Percentiles rank a stretch among this genome's conserved stretches.
These are phyloP conservation scores for Danio aesculapii DNA, from an alignment of 2,797 vertebrate species.

Conservation along the genomic window DNA sequence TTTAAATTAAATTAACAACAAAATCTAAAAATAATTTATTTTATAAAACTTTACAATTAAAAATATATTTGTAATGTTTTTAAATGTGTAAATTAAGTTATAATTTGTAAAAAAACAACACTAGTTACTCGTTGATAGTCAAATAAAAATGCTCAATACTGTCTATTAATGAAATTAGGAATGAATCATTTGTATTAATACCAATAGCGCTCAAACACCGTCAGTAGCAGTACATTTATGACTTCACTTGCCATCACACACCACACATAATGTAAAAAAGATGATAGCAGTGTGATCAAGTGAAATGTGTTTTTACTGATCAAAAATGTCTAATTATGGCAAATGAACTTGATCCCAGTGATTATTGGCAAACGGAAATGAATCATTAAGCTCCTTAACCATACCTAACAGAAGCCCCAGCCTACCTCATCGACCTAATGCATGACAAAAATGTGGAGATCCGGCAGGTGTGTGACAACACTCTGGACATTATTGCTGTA, in stretches of 20 bases:
- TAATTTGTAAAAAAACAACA: no score
- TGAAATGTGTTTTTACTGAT: background rate
- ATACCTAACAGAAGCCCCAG: slow-evolving; percentile 85
- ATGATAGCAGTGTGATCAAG: background rate
- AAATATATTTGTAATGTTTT: no score
- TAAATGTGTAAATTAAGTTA: no score
- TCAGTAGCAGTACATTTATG: background rate
- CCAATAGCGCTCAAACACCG: background rate
- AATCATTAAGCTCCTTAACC: slow-evolving; percentile 61
- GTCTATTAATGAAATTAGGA: background rate
- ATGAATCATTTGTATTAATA: background rate
- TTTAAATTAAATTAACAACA: background rate
- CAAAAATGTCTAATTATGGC: background rate
- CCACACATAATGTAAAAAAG: background rate
- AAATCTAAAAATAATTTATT: no score
- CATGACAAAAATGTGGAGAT: slow-evolving; percentile 95
- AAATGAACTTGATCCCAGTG: background rate
- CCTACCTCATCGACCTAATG: slow-evolving; percentile 96
- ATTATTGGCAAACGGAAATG: slow-evolving; percentile 4
- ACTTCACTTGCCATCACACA: background rate
- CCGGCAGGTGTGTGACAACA: slow-evolving; percentile 95
- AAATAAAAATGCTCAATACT: background rate
- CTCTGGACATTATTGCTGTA: slow-evolving; percentile 94
- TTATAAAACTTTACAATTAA: no score
- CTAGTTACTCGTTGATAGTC: no score